Evolutionary conservation across 2,888 invertebrate species (phyloP), one percentile per base, ranked within the genome.

Genomic region (Tyria jacobaeae): DNA sequence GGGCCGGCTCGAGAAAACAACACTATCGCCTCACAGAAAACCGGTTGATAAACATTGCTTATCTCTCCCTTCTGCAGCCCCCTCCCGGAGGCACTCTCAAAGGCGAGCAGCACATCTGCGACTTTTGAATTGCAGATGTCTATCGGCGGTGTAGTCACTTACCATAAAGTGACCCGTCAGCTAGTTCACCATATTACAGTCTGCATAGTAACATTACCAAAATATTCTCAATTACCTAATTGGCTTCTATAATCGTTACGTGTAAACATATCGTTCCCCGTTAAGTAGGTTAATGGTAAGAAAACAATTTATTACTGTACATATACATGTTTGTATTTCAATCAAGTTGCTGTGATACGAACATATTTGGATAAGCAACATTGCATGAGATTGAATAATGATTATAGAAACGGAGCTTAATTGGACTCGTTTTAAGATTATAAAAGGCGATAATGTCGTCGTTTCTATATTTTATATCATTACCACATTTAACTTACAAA

Each of bases 271-370:
- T 25, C 37, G 9, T 64, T 60, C 52, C 64, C 60, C 48, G 6
- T 53, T 34, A 55, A 66, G 73, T 62, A 73, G 70, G 76, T 66
- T 75, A 70, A 73, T 75, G 57, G 70, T 31, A 64, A 64, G 76
- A 64, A 73, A 66, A 73, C 70, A 75, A 39, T 25, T 44, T 51
- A 48, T 52, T 52, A 56, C 44, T 12, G 3, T 21, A 48, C 34
- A 51, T 21, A 55, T 14, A 25, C 47, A 55, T 75, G 70, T 73
- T 66, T 73, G 60, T 49, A 31, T 49, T 49, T 37, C 54, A 53
- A 59, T 59, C 37, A 48, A 47, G 24, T 37, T 27, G 49, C 15
- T 37, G 44, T 59, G 34, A 52, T 44, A 31, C 15, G 5, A 21
- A 31, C 39, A 41, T 51, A 35, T 47, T 56, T 56, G 47, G 56